Evolutionary conservation across 2,113 vertebrate species (phyloP).

Genomic region (Anguilla japonica): DNA sequence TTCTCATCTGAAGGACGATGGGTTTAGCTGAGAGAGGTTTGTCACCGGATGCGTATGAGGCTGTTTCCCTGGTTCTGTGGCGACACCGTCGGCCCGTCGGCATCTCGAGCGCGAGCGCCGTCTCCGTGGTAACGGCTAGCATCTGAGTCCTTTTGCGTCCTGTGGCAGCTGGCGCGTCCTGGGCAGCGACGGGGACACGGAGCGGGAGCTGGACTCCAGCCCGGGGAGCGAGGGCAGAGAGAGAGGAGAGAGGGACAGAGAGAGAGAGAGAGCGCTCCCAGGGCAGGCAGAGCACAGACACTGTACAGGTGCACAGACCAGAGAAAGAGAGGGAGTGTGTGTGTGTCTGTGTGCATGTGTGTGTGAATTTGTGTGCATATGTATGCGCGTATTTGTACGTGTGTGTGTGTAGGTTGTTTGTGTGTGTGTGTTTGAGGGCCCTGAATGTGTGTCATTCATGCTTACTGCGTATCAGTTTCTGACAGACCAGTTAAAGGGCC

Average conservation of each 20-base stretch:
- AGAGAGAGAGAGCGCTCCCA: slow-evolving; percentile 48
- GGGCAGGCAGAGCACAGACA: slow-evolving; percentile 62
- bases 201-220: slow-evolving; percentile 62
- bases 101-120: not conserved
- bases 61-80: too few species aligned
- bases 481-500: not conserved
- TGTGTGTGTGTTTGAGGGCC: not conserved
- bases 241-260: not conserved
- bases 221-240: not conserved
- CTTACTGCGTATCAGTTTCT: not conserved
- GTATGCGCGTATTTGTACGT: too few species aligned
- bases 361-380: not conserved
- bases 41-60: too few species aligned
- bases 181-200: slow-evolving; percentile 70
- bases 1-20: too few species aligned
- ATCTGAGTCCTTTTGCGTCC: not conserved
- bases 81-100: not conserved
- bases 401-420: not conserved
- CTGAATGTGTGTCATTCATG: not conserved
- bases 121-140: not conserved
- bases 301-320: slow-evolving; percentile 51
- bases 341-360: not conserved
- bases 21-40: too few species aligned
- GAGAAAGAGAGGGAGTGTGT: not conserved
- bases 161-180: slow-evolving; percentile 45